A percentile compares a stretch with the other conserved stretches of the same genome.
Conservation (phyloP, 2,113 vertebrate species). For the Prinia subflava region DNA sequence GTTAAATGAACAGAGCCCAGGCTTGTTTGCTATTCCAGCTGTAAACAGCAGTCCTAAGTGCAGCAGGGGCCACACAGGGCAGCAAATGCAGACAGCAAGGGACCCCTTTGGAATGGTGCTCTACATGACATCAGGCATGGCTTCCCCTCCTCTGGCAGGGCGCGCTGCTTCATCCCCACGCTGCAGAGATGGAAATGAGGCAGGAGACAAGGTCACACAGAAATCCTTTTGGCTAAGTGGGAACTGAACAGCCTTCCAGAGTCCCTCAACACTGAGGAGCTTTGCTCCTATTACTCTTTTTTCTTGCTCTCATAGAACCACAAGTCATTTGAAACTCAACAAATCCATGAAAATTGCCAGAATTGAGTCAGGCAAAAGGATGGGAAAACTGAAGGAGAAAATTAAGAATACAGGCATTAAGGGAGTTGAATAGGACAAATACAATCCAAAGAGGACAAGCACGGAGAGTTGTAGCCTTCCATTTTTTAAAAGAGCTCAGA, state of each 20-base stretch:
- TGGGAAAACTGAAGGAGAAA: not conserved
- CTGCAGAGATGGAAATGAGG: not conserved
- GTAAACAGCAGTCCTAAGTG: not conserved
- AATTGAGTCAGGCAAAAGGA: not conserved
- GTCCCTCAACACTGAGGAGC: not conserved
- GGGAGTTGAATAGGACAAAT: not conserved
- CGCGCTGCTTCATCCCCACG: not conserved
- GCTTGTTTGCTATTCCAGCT: not conserved
- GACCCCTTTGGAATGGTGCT: not conserved
- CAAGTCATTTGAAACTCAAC: not conserved
- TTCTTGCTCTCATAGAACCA: not conserved
- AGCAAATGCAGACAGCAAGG: not conserved
- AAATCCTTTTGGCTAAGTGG: not conserved
- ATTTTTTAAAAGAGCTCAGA: not conserved
- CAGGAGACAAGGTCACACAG: not conserved
- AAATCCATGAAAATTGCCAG: not conserved
- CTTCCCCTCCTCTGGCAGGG: not conserved
- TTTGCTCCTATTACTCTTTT: not conserved
- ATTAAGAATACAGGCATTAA: not conserved
- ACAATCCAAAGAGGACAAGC: not conserved
- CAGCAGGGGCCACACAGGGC: not conserved
- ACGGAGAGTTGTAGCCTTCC: not conserved
- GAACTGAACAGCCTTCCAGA: not conserved
- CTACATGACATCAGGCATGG: not conserved
- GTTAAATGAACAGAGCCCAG: not conserved